Evolutionary conservation across 2,888 invertebrate species (phyloP).

Genomic region (Phyllotreta striolata): DNA sequence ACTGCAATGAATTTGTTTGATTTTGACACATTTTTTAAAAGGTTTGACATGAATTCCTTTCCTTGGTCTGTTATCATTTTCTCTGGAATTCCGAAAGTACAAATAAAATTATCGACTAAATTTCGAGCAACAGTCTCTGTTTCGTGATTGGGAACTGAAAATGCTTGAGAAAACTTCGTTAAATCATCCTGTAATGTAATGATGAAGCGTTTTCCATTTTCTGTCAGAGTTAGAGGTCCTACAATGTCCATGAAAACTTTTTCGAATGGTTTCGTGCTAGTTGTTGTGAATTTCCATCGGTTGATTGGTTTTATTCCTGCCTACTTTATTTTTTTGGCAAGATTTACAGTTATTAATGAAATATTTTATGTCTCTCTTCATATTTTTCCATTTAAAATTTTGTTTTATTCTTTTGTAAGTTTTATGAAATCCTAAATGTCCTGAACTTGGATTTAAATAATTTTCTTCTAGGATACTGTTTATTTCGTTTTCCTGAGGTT

Average conservation of each 20-base stretch:
- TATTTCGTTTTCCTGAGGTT: no score
- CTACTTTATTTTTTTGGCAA: constrained; percentile 37
- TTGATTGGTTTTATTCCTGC: constrained; percentile 4
- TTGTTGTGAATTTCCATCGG: constrained; percentile 2
- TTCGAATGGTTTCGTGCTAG: constrained; percentile 39
- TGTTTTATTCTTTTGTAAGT: constrained; percentile 41
- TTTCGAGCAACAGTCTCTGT: constrained; percentile 44
- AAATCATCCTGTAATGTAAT: constrained; percentile 46
- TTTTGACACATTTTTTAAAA: constrained; percentile 19
- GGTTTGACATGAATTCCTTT: constrained; percentile 43
- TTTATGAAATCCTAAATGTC: constrained; percentile 46
- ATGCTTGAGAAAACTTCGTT: constrained; percentile 46
- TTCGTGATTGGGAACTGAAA: constrained; percentile 45
- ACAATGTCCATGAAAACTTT: constrained; percentile 46
- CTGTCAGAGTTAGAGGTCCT: constrained; percentile 42
- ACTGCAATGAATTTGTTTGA: constrained; percentile 32
- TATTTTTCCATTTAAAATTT: constrained; percentile 44
- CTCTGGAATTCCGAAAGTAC: constrained; percentile 46
- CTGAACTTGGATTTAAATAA: constrained; percentile 31
- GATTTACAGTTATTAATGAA: constrained; percentile 41
- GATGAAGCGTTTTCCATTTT: constrained; percentile 44
- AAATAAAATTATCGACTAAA: constrained; percentile 44
- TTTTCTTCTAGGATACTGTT: no score
- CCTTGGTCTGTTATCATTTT: constrained; percentile 48
- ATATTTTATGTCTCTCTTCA: constrained; percentile 40